Percentiles rank a stretch among this genome's conserved stretches.
Conservation (phyloP, 2,888 invertebrate genomes). For the Platycnemis pennipes region DNA sequence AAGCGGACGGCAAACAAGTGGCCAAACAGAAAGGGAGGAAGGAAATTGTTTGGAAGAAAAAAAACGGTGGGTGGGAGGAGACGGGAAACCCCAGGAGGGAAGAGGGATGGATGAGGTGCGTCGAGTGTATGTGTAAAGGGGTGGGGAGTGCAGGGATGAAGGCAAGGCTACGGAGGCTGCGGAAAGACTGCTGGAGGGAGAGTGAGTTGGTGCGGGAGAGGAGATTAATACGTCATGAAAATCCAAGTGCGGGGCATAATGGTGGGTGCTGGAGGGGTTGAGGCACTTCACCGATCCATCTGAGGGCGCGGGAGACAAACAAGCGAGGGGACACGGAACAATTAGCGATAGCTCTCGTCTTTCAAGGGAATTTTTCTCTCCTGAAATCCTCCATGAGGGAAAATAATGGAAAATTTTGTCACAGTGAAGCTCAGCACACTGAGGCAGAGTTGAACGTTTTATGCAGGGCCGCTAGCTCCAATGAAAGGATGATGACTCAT, state of each 20-base stretch:
- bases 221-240: neutral
- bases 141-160: neutral
- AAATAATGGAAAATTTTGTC: too few species aligned
- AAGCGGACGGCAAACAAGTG: slow-evolving; percentile 61
- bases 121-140: neutral
- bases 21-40: slow-evolving; percentile 1
- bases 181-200: neutral
- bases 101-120: neutral
- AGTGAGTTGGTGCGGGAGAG: neutral
- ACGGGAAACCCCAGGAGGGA: neutral
- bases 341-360: neutral
- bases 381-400: neutral
- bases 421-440: too few species aligned
- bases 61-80: neutral
- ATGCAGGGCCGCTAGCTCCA: too few species aligned
- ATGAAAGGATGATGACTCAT: too few species aligned
- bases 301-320: neutral
- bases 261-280: neutral
- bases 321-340: neutral
- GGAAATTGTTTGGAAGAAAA: neutral
- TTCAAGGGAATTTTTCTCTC: neutral
- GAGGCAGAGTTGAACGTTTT: too few species aligned
- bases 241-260: neutral
- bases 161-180: neutral
- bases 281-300: neutral